These are phyloP conservation scores for Cyanocitta stelleri DNA, from an alignment of 2,113 vertebrate species.

Conservation along the genomic window DNA sequence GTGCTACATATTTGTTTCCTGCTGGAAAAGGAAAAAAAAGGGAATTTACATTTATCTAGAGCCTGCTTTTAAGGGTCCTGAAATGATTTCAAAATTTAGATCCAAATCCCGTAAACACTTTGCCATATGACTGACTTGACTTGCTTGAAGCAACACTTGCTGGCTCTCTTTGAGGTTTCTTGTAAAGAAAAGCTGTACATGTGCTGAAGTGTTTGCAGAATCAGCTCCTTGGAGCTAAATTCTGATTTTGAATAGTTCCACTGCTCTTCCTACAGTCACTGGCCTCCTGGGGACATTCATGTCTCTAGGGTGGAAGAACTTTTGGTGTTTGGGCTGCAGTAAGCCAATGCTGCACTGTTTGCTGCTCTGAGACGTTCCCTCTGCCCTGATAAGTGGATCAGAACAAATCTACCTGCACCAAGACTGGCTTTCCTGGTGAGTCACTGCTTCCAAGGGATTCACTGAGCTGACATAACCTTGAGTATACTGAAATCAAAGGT, in stretches of 20 bases:
- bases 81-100: slow-evolving; percentile 22
- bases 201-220: slow-evolving; percentile 51
- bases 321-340: not conserved
- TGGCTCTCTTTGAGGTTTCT: slow-evolving; percentile 33
- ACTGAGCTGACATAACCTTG: not conserved
- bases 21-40: not conserved
- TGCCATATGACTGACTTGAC: slow-evolving; percentile 35
- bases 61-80: not conserved
- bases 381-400: not conserved
- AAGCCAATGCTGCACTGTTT: not conserved
- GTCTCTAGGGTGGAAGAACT: not conserved
- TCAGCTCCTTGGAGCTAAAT: not conserved
- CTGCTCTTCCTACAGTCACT: not conserved
- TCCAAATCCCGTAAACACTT: slow-evolving; percentile 25
- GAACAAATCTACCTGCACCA: not conserved
- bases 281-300: not conserved
- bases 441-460: not conserved
- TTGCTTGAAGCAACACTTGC: not conserved
- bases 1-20: not conserved
- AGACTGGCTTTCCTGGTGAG: not conserved
- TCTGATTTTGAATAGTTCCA: not conserved
- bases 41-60: not conserved
- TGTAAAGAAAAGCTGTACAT: slow-evolving; percentile 28
- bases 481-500: not conserved
- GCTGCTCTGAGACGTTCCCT: not conserved